Conservation (phyloP, 37 sponge, comb jelly and placozoan species). For the Theonella swinhoei region DNA sequence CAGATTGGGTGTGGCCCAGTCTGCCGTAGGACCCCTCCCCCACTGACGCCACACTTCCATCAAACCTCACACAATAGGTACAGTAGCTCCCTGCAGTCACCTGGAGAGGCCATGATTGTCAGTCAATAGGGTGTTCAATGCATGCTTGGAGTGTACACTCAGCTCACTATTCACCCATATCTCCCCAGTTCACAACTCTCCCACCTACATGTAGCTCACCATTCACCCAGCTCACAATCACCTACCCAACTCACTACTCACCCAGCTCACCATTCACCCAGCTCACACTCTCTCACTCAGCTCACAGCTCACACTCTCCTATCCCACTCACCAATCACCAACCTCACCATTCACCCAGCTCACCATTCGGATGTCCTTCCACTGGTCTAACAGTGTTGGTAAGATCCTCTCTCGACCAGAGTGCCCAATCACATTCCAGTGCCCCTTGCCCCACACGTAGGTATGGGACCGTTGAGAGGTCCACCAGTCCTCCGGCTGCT, state of each 20-base stretch:
- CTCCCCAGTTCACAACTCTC: no score
- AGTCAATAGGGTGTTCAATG: no score
- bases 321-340: no score
- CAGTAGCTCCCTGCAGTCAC: constrained; percentile 80
- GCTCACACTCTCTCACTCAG: no score
- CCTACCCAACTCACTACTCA: no score
- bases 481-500: constrained; percentile 78
- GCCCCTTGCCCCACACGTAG: constrained; percentile 84
- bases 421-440: constrained; percentile 69
- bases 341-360: no score
- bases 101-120: constrained; percentile 13
- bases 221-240: no score
- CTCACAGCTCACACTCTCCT: no score
- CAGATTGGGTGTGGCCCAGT: constrained; percentile 81
- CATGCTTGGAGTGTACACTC: no score
- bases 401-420: constrained; percentile 19
- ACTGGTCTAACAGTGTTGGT: constrained; percentile 35
- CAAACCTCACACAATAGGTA: constrained; percentile 76
- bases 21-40: constrained; percentile 89
- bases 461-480: constrained; percentile 9
- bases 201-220: no score
- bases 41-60: constrained; percentile 75
- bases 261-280: no score
- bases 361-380: constrained; percentile 59
- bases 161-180: no score